A percentile compares a stretch with the other conserved stretches of the same genome.
These are phyloP conservation scores for Corythoichthys haematopterus DNA, from an alignment of 2,113 vertebrate genomes.

Conservation along the genomic window DNA sequence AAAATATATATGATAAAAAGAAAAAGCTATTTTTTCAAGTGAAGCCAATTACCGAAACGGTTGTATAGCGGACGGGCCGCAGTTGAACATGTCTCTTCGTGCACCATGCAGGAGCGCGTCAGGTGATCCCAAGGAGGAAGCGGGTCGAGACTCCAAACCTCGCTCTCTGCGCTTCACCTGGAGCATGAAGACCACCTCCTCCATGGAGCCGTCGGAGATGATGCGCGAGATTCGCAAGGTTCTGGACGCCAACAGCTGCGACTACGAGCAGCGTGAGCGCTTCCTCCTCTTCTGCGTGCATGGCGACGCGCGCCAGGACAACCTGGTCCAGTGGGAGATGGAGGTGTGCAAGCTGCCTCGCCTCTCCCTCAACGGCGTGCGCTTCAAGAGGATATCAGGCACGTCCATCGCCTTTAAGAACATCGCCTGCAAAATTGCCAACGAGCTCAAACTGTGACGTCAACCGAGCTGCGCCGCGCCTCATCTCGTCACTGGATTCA, in stretches of 20 bases:
- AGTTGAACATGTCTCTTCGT: not conserved
- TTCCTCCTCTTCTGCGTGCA: conserved; percentile 99
- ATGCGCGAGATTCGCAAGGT: conserved; percentile 97
- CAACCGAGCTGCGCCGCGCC: conserved; percentile 15
- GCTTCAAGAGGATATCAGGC: conserved; percentile 97
- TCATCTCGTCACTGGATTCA: conserved; percentile 60
- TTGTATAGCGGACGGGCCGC: too few species aligned
- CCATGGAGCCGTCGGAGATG: conserved; percentile 97
- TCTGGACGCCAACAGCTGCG: conserved; percentile 93
- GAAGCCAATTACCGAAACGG: too few species aligned
- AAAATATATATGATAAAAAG: too few species aligned
- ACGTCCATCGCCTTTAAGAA: conserved; percentile 98
- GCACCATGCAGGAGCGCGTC: conserved; percentile 76
- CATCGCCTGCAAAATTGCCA: conserved; percentile 97
- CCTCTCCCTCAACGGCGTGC: conserved; percentile 90
- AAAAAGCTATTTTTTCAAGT: too few species aligned
- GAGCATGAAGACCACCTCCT: conserved; percentile 99
- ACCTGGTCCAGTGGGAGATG: conserved; percentile 97
- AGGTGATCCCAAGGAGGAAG: conserved; percentile 87
- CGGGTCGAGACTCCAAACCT: conserved; percentile 86
- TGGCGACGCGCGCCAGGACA: conserved; percentile 90
- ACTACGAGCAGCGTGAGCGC: conserved; percentile 94
- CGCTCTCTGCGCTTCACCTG: conserved; percentile 94
- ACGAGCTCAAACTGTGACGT: conserved; percentile 94
- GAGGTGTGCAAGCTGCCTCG: conserved; percentile 95